phyloP scores from a whole-genome alignment of 2,888 invertebrate species.

The Volucella inanis region DNA sequence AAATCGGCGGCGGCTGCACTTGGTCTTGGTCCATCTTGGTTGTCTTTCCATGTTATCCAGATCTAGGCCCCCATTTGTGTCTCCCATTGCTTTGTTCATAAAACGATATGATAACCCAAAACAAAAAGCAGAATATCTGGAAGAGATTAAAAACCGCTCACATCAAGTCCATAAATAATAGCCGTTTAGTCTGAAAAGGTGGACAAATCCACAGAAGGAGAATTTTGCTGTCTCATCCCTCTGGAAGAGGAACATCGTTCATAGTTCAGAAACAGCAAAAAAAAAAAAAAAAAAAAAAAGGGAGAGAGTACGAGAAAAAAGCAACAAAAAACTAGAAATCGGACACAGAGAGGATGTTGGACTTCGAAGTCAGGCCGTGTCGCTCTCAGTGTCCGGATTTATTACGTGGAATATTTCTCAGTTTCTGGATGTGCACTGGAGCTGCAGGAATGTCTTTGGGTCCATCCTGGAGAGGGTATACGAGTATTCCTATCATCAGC shows the following conservation, averaged over 20 bases:
- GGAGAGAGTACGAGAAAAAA: neutral
- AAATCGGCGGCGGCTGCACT: constrained; percentile 35
- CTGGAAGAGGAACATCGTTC: constrained; percentile 15
- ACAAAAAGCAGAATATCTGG: constrained; percentile 65
- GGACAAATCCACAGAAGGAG: constrained; percentile 57
- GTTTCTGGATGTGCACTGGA: constrained; percentile 41
- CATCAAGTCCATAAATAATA: constrained; percentile 72
- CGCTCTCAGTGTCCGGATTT: constrained; percentile 63
- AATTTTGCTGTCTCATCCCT: constrained; percentile 1
- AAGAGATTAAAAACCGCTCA: constrained; percentile 73
- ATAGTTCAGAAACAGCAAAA: constrained; percentile 25
- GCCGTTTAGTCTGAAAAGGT: constrained; percentile 66
- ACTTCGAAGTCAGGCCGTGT: constrained; percentile 49
- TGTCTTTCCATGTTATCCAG: constrained; percentile 31
- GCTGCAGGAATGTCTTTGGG: constrained; percentile 11
- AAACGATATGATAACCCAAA: constrained; percentile 57
- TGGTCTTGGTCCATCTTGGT: constrained; percentile 26
- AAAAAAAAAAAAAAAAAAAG: neutral
- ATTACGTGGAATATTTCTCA: constrained; percentile 68
- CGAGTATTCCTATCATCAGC: constrained; percentile 59
- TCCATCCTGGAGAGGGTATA: neutral
- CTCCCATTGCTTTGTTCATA: constrained; percentile 45
- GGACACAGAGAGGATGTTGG: constrained; percentile 45
- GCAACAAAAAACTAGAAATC: constrained; percentile 3
- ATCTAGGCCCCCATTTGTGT: constrained; percentile 20